Evolutionary conservation across 2,888 invertebrate species (phyloP).

Genomic region (Epistrophe grossulariae): DNA sequence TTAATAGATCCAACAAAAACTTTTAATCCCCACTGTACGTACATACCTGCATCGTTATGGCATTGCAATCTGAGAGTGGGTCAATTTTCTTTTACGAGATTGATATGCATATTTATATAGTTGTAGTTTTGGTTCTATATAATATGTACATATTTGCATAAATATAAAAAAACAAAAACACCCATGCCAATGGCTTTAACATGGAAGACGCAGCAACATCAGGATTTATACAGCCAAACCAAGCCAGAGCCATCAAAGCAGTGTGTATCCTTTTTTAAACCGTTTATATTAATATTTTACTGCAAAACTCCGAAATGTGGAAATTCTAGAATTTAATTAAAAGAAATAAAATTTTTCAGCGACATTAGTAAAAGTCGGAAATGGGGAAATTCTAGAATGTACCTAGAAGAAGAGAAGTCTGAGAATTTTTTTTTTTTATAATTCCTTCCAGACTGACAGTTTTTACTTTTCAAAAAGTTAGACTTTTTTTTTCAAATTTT

Average conservation of each 20-base stretch:
- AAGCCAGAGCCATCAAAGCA: not conserved
- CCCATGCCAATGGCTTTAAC: not conserved
- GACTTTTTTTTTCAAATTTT: too few species aligned
- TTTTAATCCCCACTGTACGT: conserved; percentile 36
- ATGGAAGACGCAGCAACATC: not conserved
- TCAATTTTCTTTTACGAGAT: conserved; percentile 54
- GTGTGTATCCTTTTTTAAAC: conserved; percentile 44
- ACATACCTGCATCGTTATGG: not conserved
- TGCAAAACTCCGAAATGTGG: too few species aligned
- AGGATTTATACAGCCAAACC: not conserved
- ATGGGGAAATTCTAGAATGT: too few species aligned
- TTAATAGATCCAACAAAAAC: too few species aligned
- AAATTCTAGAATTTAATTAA: too few species aligned
- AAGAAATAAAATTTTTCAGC: too few species aligned
- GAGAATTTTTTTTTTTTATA: too few species aligned
- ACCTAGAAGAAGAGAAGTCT: too few species aligned
- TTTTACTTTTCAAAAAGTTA: too few species aligned
- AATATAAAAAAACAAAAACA: not conserved
- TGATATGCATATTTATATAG: not conserved
- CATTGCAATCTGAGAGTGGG: conserved; percentile 40
- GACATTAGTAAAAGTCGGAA: too few species aligned
- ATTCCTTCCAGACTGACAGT: too few species aligned
- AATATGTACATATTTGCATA: not conserved
- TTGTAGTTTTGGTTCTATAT: not conserved
- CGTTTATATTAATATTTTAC: conserved; percentile 43